A percentile compares a stretch with the other conserved stretches of the same genome.
Conservation (phyloP, 2,888 invertebrate genomes). For the Oligia strigilis region DNA sequence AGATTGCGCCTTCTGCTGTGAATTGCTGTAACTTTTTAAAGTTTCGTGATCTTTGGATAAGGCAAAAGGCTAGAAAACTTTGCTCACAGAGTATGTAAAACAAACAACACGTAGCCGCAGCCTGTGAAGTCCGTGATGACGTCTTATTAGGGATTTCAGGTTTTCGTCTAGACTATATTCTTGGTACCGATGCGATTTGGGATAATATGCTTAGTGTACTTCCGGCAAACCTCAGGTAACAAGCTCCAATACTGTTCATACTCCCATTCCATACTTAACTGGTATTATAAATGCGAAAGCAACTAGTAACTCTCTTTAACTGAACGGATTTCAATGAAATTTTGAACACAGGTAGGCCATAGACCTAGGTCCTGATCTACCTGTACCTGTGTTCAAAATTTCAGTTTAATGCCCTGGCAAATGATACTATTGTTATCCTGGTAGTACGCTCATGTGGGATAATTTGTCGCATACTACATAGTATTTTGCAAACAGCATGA, state of each 20-base stretch:
- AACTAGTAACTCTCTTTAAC: neutral
- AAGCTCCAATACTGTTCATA: neutral
- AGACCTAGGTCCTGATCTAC: neutral
- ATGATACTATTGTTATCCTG: neutral
- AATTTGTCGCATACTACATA: neutral
- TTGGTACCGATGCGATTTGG: neutral
- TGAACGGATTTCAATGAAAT: neutral
- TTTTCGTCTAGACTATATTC: neutral
- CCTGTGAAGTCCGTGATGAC: neutral
- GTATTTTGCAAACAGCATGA: neutral
- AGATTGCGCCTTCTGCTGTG: conserved; percentile 26
- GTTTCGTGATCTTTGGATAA: conserved; percentile 13
- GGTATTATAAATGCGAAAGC: neutral
- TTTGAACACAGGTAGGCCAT: neutral
- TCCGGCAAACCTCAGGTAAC: neutral
- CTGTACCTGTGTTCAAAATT: too few relatives aligned
- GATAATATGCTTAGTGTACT: neutral
- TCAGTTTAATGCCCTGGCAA: too few relatives aligned
- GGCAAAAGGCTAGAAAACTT: neutral
- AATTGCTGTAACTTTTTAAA: conserved; percentile 11
- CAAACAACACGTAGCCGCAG: neutral
- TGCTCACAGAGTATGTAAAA: too few relatives aligned
- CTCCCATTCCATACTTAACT: neutral
- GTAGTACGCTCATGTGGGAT: neutral
- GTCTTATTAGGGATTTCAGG: too few relatives aligned